Conservation (phyloP, 1,140 invertebrate genomes). For the Palaemon carinicauda region DNA sequence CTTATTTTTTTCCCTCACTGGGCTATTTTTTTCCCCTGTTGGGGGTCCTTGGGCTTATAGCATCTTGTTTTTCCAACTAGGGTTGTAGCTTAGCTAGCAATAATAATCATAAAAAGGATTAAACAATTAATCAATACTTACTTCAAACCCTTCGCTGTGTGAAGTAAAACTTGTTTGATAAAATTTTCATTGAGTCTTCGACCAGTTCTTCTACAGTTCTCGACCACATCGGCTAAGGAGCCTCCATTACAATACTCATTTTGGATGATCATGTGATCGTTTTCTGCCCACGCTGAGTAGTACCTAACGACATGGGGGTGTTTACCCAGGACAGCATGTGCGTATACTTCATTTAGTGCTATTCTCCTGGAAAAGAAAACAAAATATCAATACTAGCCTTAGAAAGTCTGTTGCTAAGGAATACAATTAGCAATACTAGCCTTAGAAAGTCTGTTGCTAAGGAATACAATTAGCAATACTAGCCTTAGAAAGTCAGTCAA, state of each 20-base stretch:
- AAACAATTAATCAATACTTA: slow-evolving; percentile 59
- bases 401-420: too few species aligned
- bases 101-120: too few species aligned
- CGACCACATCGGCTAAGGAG: slow-evolving; percentile 38
- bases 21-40: too few species aligned
- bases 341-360: slow-evolving; percentile 47
- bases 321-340: slow-evolving; percentile 40
- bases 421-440: too few species aligned
- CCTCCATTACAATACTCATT: slow-evolving; percentile 51
- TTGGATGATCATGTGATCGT: slow-evolving; percentile 49
- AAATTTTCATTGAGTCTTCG: slow-evolving; percentile 34
- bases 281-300: slow-evolving; percentile 48
- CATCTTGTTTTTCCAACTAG: too few species aligned
- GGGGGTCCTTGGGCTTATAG: too few species aligned
- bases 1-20: too few species aligned
- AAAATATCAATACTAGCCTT: too few species aligned
- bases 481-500: too few species aligned
- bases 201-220: not conserved
- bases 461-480: too few species aligned
- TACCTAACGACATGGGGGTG: slow-evolving; percentile 44
- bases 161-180: slow-evolving; percentile 37
- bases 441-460: too few species aligned
- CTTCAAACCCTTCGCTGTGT: slow-evolving; percentile 39
- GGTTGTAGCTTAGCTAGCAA: too few species aligned
- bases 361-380: slow-evolving; percentile 37